These are phyloP conservation scores for Heliconius himera DNA, from an alignment of 1,140 invertebrate genomes.

Conservation along the genomic window DNA sequence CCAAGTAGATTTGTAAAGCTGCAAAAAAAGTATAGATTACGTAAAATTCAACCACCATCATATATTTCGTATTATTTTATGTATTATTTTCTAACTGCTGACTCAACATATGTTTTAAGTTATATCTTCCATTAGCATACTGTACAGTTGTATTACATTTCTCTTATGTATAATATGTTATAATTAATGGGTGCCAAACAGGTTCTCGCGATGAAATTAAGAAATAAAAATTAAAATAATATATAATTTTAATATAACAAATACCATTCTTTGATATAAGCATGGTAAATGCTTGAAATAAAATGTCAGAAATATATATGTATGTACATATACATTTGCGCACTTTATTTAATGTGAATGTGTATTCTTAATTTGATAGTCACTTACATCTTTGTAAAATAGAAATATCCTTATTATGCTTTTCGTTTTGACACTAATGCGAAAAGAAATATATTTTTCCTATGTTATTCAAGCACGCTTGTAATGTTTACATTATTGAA, in stretches of 20 bases:
- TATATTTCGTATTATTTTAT: too few species aligned
- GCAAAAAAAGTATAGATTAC: too few species aligned
- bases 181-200: slow-evolving; percentile 12
- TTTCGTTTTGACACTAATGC: not conserved
- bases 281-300: not conserved
- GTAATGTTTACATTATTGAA: not conserved
- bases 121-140: slow-evolving; percentile 66
- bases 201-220: not conserved
- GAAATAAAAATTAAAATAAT: not conserved
- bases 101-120: slow-evolving; percentile 32
- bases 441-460: not conserved
- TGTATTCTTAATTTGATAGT: not conserved
- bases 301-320: not conserved
- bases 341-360: not conserved
- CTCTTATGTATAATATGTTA: not conserved
- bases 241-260: not conserved
- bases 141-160: slow-evolving; percentile 51
- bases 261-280: not conserved
- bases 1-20: too few species aligned
- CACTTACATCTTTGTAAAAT: not conserved
- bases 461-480: not conserved
- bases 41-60: too few species aligned
- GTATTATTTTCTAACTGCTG: slow-evolving; percentile 2
- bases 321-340: not conserved
- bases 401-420: not conserved